phyloP scores from a whole-genome alignment of 2,797 vertebrate species.

The Pipistrellus pygmaeus region DNA sequence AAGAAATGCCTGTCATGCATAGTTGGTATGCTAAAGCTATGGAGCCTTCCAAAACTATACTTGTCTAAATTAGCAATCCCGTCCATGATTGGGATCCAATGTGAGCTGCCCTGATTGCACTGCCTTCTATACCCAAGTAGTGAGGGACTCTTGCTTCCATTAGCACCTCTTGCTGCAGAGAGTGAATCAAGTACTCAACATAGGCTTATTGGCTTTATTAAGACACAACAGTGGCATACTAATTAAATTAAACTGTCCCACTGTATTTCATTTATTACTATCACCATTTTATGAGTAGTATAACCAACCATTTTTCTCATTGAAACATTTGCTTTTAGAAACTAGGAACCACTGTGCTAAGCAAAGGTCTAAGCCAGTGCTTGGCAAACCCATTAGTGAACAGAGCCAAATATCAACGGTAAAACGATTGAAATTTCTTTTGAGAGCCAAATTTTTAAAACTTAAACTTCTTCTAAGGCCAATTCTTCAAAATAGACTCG shows the following conservation, averaged over 20 bases:
- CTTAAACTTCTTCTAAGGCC: no score
- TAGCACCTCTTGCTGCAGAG: constrained; percentile 84
- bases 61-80: constrained; percentile 78
- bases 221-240: constrained; percentile 86
- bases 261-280: constrained; percentile 80
- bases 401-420: no score
- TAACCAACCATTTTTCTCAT: constrained; percentile 74
- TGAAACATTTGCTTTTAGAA: constrained; percentile 73
- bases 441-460: no score
- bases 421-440: no score
- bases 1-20: constrained; percentile 50
- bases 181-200: constrained; percentile 85
- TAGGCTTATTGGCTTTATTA: constrained; percentile 89
- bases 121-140: constrained; percentile 70
- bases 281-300: constrained; percentile 66
- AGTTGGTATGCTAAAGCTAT: constrained; percentile 48
- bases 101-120: constrained; percentile 80
- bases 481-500: no score
- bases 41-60: constrained; percentile 66
- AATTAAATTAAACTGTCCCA: constrained; percentile 88
- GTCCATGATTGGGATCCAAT: constrained; percentile 78
- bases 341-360: constrained; percentile 42
- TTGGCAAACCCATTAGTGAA: no score
- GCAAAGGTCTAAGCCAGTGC: constrained; percentile 30
- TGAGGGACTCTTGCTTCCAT: constrained; percentile 82